Percentiles rank a stretch among this genome's conserved stretches.
phyloP scores from a whole-genome alignment of 2,113 vertebrate genomes.

The human region GRCh38 chr12:65749001-65749500 shows the following conservation, averaged over 20 bases:
- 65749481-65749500: background rate
- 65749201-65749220: background rate
- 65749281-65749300: background rate
- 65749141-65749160: background rate
- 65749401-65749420: background rate
- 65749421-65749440: background rate
- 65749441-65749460: background rate
- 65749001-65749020: background rate
- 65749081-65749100: background rate
- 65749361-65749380: background rate
- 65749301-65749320: background rate
- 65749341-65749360: background rate
- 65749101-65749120: background rate
- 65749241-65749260: background rate
- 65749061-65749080: background rate
- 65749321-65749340: background rate
- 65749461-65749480: conserved; percentile 7
- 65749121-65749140: background rate
- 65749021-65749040: background rate
- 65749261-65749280: background rate
- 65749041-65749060: background rate
- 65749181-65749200: background rate
- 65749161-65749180: background rate
- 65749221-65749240: background rate
- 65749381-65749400: background rate